These are phyloP conservation scores for Accipiter virgatus DNA, from an alignment of 2,113 vertebrate genomes.

Conservation along the genomic window DNA sequence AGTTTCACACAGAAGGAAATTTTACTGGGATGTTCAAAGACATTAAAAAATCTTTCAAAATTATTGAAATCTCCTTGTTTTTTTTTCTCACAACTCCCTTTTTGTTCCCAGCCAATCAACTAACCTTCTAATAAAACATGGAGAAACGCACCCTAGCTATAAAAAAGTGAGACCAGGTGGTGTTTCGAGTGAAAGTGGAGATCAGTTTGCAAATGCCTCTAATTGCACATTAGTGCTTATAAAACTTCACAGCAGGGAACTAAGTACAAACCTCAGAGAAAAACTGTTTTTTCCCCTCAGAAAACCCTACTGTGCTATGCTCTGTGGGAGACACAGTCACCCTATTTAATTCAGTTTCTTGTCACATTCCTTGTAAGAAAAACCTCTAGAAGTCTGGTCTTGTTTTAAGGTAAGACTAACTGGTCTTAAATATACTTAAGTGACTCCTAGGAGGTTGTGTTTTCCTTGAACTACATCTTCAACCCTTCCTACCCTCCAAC, in stretches of 20 bases:
- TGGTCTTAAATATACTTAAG: neutral
- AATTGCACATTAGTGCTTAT: neutral
- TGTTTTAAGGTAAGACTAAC: neutral
- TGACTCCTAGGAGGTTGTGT: neutral
- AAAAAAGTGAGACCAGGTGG: neutral
- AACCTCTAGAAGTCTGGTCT: neutral
- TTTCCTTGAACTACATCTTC: neutral
- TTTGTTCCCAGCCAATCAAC: neutral
- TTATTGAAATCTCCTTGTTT: neutral
- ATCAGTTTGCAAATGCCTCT: conserved; percentile 13
- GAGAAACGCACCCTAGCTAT: neutral
- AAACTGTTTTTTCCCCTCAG: neutral
- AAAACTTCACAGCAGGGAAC: neutral
- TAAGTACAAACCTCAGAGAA: neutral
- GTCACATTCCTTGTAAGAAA: neutral
- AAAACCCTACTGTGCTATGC: neutral
- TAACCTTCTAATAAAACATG: neutral
- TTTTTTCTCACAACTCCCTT: neutral
- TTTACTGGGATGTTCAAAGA: neutral
- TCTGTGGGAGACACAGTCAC: neutral
- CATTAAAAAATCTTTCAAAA: neutral
- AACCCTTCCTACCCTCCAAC: neutral
- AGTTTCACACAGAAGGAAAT: neutral
- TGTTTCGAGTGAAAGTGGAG: neutral
- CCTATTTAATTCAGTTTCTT: neutral